phyloP scores from a whole-genome alignment of 2,888 invertebrate genomes.

The Myopa tessellatipennis region DNA sequence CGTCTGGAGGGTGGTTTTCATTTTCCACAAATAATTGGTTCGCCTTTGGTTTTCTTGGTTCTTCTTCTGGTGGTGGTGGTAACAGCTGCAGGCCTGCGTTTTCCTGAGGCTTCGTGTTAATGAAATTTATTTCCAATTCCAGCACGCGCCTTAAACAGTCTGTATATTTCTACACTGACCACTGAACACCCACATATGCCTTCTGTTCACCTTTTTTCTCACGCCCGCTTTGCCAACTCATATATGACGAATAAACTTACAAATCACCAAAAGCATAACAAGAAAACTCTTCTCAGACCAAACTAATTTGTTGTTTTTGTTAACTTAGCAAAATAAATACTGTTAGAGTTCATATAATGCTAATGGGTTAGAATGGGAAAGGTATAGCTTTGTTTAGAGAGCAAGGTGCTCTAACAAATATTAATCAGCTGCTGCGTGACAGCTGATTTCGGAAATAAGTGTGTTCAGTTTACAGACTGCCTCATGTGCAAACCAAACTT shows the following conservation, averaged over 20 bases:
- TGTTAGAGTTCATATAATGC: no score
- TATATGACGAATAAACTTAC: background rate
- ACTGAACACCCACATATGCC: background rate
- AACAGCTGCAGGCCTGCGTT: background rate
- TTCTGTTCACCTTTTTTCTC: background rate
- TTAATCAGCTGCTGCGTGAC: no score
- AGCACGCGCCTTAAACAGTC: background rate
- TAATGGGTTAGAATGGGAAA: no score
- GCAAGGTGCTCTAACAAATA: no score
- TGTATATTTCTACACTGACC: background rate
- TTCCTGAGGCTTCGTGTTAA: background rate
- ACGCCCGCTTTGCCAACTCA: background rate
- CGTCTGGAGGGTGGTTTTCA: conserved; percentile 6
- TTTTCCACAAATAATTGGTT: background rate
- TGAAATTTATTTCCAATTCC: conserved; percentile 5
- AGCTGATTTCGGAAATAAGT: no score
- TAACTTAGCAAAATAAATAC: no score
- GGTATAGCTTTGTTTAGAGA: no score
- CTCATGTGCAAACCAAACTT: no score
- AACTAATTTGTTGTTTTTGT: background rate
- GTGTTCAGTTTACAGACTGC: no score
- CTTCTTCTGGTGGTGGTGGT: background rate
- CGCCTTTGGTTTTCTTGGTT: background rate
- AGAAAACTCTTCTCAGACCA: background rate
- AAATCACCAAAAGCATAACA: background rate